A percentile compares a stretch with the other conserved stretches of the same genome.
Evolutionary conservation across 2,888 invertebrate genomes (phyloP).

Genomic region (Parnassius smintheus): DNA sequence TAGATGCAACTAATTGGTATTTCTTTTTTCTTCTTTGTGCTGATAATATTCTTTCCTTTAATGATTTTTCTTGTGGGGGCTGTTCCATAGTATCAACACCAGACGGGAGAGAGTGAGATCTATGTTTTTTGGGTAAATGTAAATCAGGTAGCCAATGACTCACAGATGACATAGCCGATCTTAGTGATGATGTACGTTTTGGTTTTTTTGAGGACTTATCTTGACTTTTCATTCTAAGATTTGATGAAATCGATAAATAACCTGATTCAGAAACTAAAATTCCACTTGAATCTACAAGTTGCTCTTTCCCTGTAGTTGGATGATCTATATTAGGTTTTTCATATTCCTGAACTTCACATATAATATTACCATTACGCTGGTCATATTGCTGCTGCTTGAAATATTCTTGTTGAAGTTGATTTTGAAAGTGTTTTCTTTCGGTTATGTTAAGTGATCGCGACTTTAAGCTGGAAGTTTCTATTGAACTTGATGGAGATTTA

Average conservation of each 20-base stretch:
- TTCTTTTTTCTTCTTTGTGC: conserved; percentile 87
- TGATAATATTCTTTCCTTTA: conserved; percentile 71
- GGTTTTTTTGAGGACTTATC: conserved; percentile 84
- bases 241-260: conserved; percentile 87
- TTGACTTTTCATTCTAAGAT: conserved; percentile 76
- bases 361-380: conserved; percentile 71
- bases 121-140: conserved; percentile 87
- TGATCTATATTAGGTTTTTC: conserved; percentile 61
- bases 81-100: conserved; percentile 82
- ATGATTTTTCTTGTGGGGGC: conserved; percentile 70
- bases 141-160: conserved; percentile 91
- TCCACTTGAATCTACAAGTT: conserved; percentile 66
- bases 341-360: conserved; percentile 60
- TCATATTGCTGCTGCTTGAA: conserved; percentile 78
- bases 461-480: conserved; percentile 78
- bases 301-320: conserved; percentile 63
- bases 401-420: conserved; percentile 78
- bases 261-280: conserved; percentile 90
- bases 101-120: conserved; percentile 91
- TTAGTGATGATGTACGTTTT: conserved; percentile 86
- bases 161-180: conserved; percentile 90
- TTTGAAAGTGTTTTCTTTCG: conserved; percentile 79
- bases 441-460: conserved; percentile 81
- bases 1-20: conserved; percentile 89
- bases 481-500: conserved; percentile 83